Evolutionary conservation across 2,797 vertebrate species (phyloP).

Genomic region (Leptatherina wallacei): DNA sequence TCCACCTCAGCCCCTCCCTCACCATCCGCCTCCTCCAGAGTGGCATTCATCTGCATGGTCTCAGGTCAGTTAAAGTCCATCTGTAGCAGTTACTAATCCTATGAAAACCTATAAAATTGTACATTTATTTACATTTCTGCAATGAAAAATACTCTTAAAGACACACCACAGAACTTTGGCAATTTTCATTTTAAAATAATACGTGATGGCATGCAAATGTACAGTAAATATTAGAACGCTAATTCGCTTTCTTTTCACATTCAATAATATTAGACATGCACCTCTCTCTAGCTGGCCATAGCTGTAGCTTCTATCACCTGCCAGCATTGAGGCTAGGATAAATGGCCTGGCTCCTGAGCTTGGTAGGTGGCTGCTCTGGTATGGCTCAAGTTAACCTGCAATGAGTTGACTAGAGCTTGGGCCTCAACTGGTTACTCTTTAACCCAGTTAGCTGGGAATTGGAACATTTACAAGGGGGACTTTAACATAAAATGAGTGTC

Average conservation of each 20-base stretch:
- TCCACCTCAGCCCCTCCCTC: constrained; percentile 50
- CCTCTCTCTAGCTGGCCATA: not conserved
- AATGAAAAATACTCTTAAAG: not conserved
- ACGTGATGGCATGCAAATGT: no score
- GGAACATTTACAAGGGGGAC: not conserved
- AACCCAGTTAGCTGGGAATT: not conserved
- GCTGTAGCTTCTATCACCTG: not conserved
- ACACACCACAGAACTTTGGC: no score
- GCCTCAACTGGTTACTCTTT: not conserved
- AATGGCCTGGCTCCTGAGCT: no score
- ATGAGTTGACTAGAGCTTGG: not conserved
- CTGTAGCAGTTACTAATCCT: not conserved
- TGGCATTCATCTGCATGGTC: constrained; percentile 90
- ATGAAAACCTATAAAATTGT: not conserved
- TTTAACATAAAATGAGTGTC: no score
- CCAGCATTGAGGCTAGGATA: not conserved
- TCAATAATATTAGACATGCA: not conserved
- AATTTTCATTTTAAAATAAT: no score
- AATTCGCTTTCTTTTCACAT: not conserved
- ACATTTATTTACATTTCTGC: not conserved
- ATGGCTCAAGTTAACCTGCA: not conserved
- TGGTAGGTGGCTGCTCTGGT: not conserved
- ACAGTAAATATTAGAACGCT: no score
- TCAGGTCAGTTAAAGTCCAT: constrained; percentile 75
- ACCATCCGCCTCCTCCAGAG: constrained; percentile 59